A percentile compares a stretch with the other conserved stretches of the same genome.
Evolutionary conservation across 2,888 invertebrate species (phyloP).

Genomic region (Eristalis intricaria): DNA sequence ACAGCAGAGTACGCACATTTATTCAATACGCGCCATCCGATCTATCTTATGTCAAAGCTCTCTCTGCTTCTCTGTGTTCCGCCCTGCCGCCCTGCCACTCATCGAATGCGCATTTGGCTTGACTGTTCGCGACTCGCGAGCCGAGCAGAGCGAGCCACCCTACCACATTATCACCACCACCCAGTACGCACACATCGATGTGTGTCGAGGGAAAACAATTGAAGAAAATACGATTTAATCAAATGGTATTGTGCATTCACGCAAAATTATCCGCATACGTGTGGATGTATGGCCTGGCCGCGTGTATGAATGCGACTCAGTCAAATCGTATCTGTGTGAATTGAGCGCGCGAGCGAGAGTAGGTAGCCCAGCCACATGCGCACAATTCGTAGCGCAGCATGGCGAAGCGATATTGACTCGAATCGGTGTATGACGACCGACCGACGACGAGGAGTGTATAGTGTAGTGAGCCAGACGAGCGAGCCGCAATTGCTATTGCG

Average conservation of each 20-base stretch:
- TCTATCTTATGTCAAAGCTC: slow-evolving; percentile 64
- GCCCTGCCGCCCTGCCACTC: neutral
- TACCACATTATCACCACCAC: neutral
- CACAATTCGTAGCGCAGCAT: slow-evolving; percentile 57
- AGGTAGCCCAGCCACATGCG: slow-evolving; percentile 59
- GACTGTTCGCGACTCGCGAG: neutral
- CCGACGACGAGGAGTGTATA: too few relatives aligned
- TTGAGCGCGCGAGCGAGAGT: slow-evolving; percentile 55
- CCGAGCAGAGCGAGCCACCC: neutral
- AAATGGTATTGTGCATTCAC: slow-evolving; percentile 70
- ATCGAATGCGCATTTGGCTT: neutral
- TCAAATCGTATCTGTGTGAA: slow-evolving; percentile 55
- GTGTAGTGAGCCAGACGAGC: slow-evolving; percentile 18
- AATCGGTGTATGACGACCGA: slow-evolving; percentile 13
- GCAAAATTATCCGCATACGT: slow-evolving; percentile 65
- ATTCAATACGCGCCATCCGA: slow-evolving; percentile 69
- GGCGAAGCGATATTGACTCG: slow-evolving; percentile 7
- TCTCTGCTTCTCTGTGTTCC: neutral
- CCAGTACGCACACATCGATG: slow-evolving; percentile 35
- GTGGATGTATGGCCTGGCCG: slow-evolving; percentile 32
- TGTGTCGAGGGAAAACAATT: slow-evolving; percentile 59
- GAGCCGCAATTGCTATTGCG: slow-evolving; percentile 45
- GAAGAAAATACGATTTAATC: slow-evolving; percentile 61
- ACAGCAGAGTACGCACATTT: slow-evolving; percentile 64
- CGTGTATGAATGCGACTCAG: slow-evolving; percentile 48